Conservation (phyloP, 2,797 vertebrate genomes). For the Megaceryle alcyon region DNA sequence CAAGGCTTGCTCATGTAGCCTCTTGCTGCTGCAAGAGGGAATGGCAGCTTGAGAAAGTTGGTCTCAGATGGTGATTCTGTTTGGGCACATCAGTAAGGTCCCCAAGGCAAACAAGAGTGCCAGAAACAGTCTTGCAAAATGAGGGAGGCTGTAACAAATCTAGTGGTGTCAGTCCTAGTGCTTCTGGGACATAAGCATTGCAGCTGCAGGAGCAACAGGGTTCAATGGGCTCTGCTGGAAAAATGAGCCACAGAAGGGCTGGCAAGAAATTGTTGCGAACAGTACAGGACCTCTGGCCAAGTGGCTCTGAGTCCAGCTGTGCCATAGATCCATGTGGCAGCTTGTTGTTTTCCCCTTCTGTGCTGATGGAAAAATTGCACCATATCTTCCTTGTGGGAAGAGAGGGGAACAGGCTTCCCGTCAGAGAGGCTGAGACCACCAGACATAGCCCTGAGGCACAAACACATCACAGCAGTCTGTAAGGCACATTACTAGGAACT, state of each 20-base stretch:
- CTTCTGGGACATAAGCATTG: not conserved
- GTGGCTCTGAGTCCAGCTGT: not conserved
- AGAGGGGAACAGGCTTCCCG: not conserved
- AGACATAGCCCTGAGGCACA: not conserved
- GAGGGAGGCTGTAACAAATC: not conserved
- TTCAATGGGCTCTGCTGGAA: not conserved
- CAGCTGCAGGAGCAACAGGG: not conserved
- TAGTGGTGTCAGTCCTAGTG: not conserved
- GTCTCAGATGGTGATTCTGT: not conserved
- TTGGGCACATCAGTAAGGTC: not conserved
- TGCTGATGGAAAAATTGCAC: slow-evolving; percentile 12
- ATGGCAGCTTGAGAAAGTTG: slow-evolving; percentile 15
- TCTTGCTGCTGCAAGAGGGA: not conserved
- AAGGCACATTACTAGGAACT: not conserved
- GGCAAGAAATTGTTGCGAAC: not conserved
- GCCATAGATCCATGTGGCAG: not conserved
- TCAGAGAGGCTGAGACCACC: not conserved
- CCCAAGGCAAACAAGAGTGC: not conserved
- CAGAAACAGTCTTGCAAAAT: slow-evolving; percentile 52
- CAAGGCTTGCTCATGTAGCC: not conserved
- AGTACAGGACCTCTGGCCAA: not conserved
- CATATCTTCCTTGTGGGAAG: not conserved
- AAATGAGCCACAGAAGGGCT: not conserved
- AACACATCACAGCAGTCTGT: not conserved
- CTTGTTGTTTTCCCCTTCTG: not conserved